These are phyloP conservation scores for Dicrostonyx torquatus DNA, from an alignment of 2,797 vertebrate species.

Conservation along the genomic window DNA sequence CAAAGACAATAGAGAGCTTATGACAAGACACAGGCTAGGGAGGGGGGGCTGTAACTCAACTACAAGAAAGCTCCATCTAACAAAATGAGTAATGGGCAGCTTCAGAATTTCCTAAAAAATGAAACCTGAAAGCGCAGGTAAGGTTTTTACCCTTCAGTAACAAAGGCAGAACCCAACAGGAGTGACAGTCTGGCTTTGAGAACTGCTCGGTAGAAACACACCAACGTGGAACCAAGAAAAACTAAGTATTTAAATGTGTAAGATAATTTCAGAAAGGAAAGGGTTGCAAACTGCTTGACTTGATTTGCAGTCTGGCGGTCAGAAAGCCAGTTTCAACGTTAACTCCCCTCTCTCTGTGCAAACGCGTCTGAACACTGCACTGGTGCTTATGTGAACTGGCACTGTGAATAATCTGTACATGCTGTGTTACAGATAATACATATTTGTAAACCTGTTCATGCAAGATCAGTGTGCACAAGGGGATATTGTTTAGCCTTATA, in stretches of 20 bases:
- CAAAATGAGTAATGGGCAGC: constrained; percentile 50
- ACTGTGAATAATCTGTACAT: constrained; percentile 88
- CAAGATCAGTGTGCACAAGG: constrained; percentile 87
- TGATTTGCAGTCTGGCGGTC: constrained; percentile 73
- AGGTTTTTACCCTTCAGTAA: constrained; percentile 66
- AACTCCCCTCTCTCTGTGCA: constrained; percentile 75
- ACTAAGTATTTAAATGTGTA: constrained; percentile 64
- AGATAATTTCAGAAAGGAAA: constrained; percentile 72
- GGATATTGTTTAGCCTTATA: constrained; percentile 81
- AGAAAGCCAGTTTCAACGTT: constrained; percentile 77
- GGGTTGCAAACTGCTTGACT: constrained; percentile 72
- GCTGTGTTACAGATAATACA: constrained; percentile 88
- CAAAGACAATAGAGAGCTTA: constrained; percentile 61
- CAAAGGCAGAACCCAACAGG: constrained; percentile 56
- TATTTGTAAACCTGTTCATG: constrained; percentile 90
- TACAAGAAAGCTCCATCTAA: constrained; percentile 65
- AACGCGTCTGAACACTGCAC: constrained; percentile 84
- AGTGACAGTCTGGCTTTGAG: constrained; percentile 67
- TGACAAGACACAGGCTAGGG: background rate
- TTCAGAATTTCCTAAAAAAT: constrained; percentile 72
- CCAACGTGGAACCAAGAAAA: constrained; percentile 73
- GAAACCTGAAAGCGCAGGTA: constrained; percentile 64
- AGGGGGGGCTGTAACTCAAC: background rate
- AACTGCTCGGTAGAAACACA: constrained; percentile 70
- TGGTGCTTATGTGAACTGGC: constrained; percentile 84